Evolutionary conservation across 92 coral and sea anemone genomes (phyloP).

Genomic region (Parazoanthus darwini): DNA sequence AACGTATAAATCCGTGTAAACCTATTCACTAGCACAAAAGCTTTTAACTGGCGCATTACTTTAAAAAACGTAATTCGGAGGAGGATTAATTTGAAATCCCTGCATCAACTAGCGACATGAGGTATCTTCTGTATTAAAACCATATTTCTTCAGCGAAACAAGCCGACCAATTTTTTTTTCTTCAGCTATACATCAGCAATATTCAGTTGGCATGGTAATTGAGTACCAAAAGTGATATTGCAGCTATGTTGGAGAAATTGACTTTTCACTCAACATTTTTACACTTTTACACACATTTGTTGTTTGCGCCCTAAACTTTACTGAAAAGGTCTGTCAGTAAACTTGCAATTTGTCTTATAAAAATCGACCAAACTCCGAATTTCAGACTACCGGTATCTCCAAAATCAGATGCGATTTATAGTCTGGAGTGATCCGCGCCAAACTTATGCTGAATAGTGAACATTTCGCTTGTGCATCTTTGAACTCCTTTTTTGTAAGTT

Average conservation of each 20-base stretch:
- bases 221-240: no score
- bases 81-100: neutral
- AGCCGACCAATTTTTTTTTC: neutral
- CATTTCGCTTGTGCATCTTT: neutral
- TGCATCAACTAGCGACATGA: neutral
- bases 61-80: neutral
- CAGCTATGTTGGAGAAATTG: neutral
- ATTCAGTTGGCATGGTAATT: neutral
- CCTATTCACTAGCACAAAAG: neutral
- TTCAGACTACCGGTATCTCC: no score
- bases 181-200: neutral
- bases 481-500: neutral
- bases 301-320: no score
- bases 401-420: no score
- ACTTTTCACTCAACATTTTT: no score
- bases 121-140: neutral
- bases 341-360: neutral
- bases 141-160: neutral
- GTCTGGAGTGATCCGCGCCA: no score
- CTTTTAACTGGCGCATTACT: neutral
- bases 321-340: neutral
- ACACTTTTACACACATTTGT: no score
- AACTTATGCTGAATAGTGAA: neutral
- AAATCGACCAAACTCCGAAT: no score
- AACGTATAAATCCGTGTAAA: neutral